phyloP scores from a whole-genome alignment of 2,888 invertebrate species.

The Germaria angustata region DNA sequence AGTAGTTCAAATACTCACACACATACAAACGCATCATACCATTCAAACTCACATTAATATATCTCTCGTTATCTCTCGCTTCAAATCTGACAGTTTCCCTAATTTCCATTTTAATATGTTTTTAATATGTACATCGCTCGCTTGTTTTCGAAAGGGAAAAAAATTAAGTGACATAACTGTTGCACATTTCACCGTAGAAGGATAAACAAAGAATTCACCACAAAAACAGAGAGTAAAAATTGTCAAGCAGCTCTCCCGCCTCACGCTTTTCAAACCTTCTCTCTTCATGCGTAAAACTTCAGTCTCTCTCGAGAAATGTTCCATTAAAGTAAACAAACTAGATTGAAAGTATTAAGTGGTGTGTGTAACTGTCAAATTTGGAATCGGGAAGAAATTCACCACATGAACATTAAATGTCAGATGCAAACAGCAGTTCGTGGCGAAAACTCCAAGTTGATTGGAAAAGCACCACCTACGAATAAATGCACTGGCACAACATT shows the following conservation, averaged over 20 bases:
- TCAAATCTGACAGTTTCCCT: conserved; percentile 35
- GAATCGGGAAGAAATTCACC: conserved; percentile 22
- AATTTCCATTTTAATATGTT: conserved; percentile 62
- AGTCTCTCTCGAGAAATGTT: neutral
- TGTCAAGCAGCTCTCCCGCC: neutral
- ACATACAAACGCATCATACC: neutral
- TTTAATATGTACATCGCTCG: conserved; percentile 53
- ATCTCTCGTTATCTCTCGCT: conserved; percentile 12
- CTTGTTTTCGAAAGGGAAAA: conserved; percentile 1
- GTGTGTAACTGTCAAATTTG: conserved; percentile 45
- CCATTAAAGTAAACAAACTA: conserved; percentile 12
- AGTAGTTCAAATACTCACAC: neutral
- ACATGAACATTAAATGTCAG: conserved; percentile 45
- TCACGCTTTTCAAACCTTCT: neutral
- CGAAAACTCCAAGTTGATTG: conserved; percentile 4
- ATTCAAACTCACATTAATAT: neutral
- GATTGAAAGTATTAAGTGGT: neutral
- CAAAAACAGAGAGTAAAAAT: conserved; percentile 56
- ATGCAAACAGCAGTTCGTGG: conserved; percentile 12
- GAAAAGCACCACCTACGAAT: conserved; percentile 27
- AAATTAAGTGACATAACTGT: conserved; percentile 64
- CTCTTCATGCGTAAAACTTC: conserved; percentile 8
- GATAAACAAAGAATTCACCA: conserved; percentile 50
- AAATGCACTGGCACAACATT: conserved; percentile 31
- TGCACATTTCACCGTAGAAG: conserved; percentile 60